Evolutionary conservation across 2,888 invertebrate species (phyloP).

Genomic region (Cheilosia pagana): DNA sequence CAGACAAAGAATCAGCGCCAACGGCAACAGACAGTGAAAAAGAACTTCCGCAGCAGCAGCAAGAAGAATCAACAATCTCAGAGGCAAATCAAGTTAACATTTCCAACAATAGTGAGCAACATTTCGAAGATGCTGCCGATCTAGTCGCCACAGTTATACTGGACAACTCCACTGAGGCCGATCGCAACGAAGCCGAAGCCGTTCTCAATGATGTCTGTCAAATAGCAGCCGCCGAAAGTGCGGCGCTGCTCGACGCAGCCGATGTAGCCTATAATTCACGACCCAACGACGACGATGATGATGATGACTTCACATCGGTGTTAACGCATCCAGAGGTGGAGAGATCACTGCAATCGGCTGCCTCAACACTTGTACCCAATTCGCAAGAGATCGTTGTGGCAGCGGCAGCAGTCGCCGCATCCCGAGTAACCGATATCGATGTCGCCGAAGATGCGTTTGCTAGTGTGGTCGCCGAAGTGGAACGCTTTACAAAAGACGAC

Average conservation of each 20-base stretch:
- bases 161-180: slow-evolving; percentile 9
- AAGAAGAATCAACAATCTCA: slow-evolving; percentile 11
- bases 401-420: slow-evolving; percentile 40
- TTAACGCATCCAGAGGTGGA: slow-evolving; percentile 66
- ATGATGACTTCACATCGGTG: slow-evolving; percentile 58
- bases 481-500: slow-evolving; percentile 59
- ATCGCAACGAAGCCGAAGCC: slow-evolving; percentile 51
- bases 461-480: slow-evolving; percentile 70
- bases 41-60: background rate
- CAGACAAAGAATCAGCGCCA: background rate
- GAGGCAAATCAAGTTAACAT: slow-evolving; percentile 40
- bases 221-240: slow-evolving; percentile 54
- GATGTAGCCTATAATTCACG: slow-evolving; percentile 23
- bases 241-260: slow-evolving; percentile 6
- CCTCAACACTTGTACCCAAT: slow-evolving; percentile 55
- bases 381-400: slow-evolving; percentile 64
- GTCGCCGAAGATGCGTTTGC: slow-evolving; percentile 62
- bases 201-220: slow-evolving; percentile 59
- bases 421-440: slow-evolving; percentile 32
- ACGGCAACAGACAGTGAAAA: background rate
- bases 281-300: slow-evolving; percentile 19
- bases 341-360: slow-evolving; percentile 52
- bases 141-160: slow-evolving; percentile 44
- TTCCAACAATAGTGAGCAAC: slow-evolving; percentile 30
- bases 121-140: slow-evolving; percentile 48